Conservation (phyloP, 2,113 vertebrate genomes). For the Rana temporaria region DNA sequence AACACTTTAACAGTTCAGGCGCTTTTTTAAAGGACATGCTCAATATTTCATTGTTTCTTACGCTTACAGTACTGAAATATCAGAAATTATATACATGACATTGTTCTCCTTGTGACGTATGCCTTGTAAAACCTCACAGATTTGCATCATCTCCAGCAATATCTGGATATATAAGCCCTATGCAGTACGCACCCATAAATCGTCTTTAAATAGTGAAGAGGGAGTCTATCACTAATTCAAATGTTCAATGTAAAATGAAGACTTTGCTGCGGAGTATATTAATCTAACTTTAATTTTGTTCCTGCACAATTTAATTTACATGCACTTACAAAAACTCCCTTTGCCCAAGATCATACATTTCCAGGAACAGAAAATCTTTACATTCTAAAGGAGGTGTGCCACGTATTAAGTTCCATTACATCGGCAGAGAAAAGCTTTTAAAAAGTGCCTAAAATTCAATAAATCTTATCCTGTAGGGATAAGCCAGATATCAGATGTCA, state of each 20-base stretch:
- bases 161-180: constrained; percentile 63
- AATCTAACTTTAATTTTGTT: constrained; percentile 57
- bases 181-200: constrained; percentile 70
- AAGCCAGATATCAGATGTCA: constrained; percentile 32
- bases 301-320: constrained; percentile 59
- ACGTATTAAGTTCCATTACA: constrained; percentile 35
- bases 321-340: constrained; percentile 53
- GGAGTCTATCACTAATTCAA: constrained; percentile 61
- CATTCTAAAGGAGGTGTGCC: constrained; percentile 53
- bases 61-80: too few species aligned
- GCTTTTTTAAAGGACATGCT: too few species aligned
- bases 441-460: constrained; percentile 41
- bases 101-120: constrained; percentile 63
- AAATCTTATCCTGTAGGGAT: constrained; percentile 47
- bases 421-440: constrained; percentile 29
- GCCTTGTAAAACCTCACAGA: constrained; percentile 60
- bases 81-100: constrained; percentile 59
- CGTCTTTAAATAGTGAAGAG: constrained; percentile 60
- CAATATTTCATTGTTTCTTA: too few species aligned
- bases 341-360: constrained; percentile 48
- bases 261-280: constrained; percentile 36
- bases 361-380: constrained; percentile 30
- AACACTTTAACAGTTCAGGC: too few species aligned
- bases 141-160: constrained; percentile 66
- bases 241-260: constrained; percentile 57